These are phyloP conservation scores for Anoncus sp. DNA, from an alignment of 2,888 invertebrate species.

Conservation along the genomic window DNA sequence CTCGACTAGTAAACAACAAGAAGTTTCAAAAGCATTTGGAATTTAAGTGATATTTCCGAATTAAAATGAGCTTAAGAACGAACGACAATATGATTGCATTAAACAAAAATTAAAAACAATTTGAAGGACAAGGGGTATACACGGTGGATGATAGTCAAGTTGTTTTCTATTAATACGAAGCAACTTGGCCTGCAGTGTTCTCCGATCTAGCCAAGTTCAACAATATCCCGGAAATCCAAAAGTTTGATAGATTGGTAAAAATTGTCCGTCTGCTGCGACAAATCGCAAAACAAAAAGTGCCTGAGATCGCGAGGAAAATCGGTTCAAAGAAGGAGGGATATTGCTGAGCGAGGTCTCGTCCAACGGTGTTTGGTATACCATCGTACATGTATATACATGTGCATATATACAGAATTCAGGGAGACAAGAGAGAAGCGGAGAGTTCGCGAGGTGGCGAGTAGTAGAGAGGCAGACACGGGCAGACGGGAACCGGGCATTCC, in stretches of 20 bases:
- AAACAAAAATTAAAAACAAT: background rate
- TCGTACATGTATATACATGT: constrained; percentile 20
- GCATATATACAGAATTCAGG: constrained; percentile 49
- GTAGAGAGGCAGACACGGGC: constrained; percentile 68
- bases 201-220: background rate
- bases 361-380: constrained; percentile 15
- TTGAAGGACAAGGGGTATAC: background rate
- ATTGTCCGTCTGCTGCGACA: background rate
- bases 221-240: background rate
- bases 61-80: background rate
- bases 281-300: background rate
- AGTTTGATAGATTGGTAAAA: background rate
- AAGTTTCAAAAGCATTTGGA: background rate
- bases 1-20: no score
- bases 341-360: constrained; percentile 21
- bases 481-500: constrained; percentile 68
- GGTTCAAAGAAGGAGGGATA: background rate
- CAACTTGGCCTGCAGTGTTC: background rate
- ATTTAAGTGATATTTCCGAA: background rate
- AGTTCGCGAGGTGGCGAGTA: constrained; percentile 65
- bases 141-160: background rate
- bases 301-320: constrained; percentile 18
- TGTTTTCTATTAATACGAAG: background rate
- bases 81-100: background rate
- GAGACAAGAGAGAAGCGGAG: constrained; percentile 64